Conservation (phyloP, 2,113 vertebrate species). For the Trochalopteron elliotii region DNA sequence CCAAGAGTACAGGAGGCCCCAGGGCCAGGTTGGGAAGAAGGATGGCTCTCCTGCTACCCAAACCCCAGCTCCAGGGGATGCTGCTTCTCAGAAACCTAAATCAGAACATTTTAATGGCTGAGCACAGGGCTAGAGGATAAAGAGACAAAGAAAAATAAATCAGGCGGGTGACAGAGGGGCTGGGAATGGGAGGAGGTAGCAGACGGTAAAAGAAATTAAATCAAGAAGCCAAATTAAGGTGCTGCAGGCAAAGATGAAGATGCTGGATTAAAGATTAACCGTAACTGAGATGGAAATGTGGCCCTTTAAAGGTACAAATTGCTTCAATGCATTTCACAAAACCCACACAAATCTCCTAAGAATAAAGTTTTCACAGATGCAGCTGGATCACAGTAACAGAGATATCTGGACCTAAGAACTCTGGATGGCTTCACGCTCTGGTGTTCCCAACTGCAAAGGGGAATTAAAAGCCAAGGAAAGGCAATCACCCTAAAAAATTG, state of each 20-base stretch:
- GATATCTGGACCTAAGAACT: not conserved
- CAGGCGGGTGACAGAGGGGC: conserved; percentile 53
- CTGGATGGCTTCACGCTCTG: not conserved
- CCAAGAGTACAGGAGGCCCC: not conserved
- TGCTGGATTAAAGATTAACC: conserved; percentile 61
- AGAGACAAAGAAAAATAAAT: conserved; percentile 63
- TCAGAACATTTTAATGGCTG: conserved; percentile 48
- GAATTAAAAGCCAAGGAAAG: not conserved
- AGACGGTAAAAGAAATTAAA: conserved; percentile 65
- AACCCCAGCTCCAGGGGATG: not conserved
- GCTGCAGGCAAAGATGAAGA: conserved; percentile 60
- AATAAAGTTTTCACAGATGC: not conserved
- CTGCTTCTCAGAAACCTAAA: conserved; percentile 57
- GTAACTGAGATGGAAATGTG: not conserved
- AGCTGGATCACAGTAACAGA: not conserved
- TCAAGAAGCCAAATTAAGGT: conserved; percentile 60
- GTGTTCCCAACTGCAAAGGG: not conserved
- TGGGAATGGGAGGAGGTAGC: conserved; percentile 50
- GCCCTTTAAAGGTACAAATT: conserved; percentile 31
- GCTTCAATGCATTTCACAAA: not conserved
- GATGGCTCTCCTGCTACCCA: not conserved
- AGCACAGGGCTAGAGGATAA: conserved; percentile 2
- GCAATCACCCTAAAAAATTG: not conserved
- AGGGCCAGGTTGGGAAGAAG: not conserved
- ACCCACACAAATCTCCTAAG: not conserved